These are phyloP conservation scores for Catharus minimus DNA, from an alignment of 2,113 vertebrate species.

Conservation along the genomic window DNA sequence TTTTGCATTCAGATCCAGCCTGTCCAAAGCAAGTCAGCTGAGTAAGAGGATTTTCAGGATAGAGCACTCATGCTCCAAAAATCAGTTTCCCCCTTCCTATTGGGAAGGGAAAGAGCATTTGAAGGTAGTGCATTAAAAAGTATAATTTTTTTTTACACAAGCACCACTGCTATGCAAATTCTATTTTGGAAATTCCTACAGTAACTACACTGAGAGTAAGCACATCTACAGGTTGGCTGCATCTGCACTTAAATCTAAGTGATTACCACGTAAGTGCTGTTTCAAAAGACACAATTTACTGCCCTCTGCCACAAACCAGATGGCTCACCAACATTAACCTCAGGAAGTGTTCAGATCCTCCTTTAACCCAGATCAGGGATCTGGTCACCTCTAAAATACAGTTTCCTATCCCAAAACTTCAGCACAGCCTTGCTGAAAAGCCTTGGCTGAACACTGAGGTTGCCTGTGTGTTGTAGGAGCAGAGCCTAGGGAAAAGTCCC, in stretches of 20 bases:
- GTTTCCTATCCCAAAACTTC: background rate
- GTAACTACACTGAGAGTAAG: background rate
- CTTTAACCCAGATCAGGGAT: background rate
- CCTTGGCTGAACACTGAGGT: background rate
- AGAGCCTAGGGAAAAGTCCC: background rate
- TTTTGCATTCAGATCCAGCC: background rate
- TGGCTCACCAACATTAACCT: background rate
- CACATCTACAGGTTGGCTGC: background rate
- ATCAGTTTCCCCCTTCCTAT: background rate
- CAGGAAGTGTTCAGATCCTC: background rate
- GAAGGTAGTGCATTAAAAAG: background rate
- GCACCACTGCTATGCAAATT: background rate
- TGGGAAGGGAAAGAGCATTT: background rate
- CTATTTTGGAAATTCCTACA: background rate
- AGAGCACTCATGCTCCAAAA: background rate
- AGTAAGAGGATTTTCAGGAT: background rate
- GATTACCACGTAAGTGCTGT: background rate
- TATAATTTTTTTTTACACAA: background rate
- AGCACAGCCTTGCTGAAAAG: background rate
- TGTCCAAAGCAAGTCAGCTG: background rate
- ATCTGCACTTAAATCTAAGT: background rate
- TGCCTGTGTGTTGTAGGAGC: background rate
- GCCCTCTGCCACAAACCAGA: background rate
- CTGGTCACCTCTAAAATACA: background rate
- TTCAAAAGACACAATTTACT: background rate